A percentile compares a stretch with the other conserved stretches of the same genome.
These are phyloP conservation scores for Penelope pileata DNA, from an alignment of 2,113 vertebrate genomes.

Conservation along the genomic window DNA sequence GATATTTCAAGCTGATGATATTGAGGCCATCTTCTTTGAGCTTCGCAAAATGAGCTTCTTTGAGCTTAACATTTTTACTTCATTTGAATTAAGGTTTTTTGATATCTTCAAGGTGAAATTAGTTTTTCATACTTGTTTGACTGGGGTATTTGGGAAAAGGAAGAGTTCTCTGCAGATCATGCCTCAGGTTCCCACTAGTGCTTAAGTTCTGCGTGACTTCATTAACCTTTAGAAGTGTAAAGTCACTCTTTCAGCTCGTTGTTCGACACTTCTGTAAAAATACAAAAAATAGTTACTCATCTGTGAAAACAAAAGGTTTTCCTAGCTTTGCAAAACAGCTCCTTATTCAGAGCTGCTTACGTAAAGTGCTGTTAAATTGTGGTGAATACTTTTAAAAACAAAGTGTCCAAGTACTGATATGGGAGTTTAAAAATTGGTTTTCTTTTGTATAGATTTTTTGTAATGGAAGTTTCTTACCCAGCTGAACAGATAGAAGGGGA, in stretches of 20 bases:
- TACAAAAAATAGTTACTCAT: not conserved
- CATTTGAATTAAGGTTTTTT: not conserved
- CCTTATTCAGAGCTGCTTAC: not conserved
- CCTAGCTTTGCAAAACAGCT: not conserved
- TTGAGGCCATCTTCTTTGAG: not conserved
- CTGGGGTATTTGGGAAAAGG: not conserved
- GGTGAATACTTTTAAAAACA: not conserved
- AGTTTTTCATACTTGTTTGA: not conserved
- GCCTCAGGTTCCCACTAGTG: not conserved
- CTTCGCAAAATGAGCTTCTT: not conserved
- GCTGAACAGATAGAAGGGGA: not conserved
- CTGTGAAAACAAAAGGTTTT: not conserved
- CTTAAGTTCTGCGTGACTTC: not conserved
- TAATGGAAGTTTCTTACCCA: not conserved
- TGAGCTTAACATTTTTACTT: not conserved
- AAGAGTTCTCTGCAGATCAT: not conserved
- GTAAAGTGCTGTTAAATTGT: not conserved
- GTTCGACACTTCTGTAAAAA: not conserved
- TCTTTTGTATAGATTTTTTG: not conserved
- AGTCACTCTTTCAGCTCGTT: not conserved
- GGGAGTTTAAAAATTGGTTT: not conserved
- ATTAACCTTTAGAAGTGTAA: not conserved
- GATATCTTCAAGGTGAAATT: not conserved
- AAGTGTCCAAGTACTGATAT: not conserved
- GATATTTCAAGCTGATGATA: not conserved